phyloP scores from a whole-genome alignment of 1,140 invertebrate genomes.

The Anastrepha obliqua region DNA sequence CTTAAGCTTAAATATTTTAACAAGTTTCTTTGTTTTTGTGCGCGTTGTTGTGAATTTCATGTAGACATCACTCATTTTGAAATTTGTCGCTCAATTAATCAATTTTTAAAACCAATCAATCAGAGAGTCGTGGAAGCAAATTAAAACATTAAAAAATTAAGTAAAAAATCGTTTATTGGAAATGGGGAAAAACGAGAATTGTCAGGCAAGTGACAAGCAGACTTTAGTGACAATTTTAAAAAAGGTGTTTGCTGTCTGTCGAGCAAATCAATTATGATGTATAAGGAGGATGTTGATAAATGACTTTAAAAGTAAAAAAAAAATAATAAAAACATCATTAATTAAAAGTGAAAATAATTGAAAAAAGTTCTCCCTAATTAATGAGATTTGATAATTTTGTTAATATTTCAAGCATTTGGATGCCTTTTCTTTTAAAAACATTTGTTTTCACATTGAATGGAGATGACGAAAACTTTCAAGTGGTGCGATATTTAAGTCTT shows the following conservation, averaged over 20 bases:
- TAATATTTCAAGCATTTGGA: no score
- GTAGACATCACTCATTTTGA: neutral
- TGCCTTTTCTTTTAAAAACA: no score
- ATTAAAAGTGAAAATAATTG: no score
- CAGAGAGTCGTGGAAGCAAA: neutral
- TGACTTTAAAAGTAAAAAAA: neutral
- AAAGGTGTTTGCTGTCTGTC: neutral
- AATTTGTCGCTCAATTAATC: slow-evolving; percentile 23
- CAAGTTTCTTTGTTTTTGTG: neutral
- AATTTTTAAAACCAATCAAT: slow-evolving; percentile 12
- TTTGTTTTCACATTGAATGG: no score
- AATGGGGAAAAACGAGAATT: slow-evolving; percentile 2
- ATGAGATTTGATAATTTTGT: no score
- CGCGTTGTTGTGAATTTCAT: neutral
- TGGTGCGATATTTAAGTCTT: no score
- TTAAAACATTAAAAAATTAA: neutral
- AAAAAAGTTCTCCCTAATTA: no score
- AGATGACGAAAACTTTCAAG: no score
- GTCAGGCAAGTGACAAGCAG: neutral
- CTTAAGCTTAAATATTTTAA: neutral
- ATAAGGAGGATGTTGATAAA: neutral
- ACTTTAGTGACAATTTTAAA: neutral
- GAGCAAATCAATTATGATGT: neutral
- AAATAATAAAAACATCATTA: neutral
- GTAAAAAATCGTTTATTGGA: neutral